Evolutionary conservation across 1,140 invertebrate species (phyloP).

Genomic region (Pararge aegeria): DNA sequence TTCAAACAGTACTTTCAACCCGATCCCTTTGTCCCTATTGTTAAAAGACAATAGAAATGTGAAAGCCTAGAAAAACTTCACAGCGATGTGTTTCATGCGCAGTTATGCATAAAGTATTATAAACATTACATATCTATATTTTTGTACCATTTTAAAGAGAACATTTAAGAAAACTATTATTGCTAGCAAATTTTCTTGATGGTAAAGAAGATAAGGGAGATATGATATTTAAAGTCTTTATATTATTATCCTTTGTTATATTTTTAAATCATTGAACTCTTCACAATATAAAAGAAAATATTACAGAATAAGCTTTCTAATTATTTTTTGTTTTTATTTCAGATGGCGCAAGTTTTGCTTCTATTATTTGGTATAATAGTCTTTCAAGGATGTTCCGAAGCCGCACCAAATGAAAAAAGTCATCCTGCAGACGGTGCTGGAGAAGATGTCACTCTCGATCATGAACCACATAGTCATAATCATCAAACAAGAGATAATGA

Average conservation of each 20-base stretch:
- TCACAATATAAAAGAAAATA: not conserved
- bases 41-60: conserved; percentile 21
- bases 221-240: no score
- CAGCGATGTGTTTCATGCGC: conserved; percentile 1
- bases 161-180: no score
- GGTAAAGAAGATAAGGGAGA: no score
- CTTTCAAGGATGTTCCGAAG: conserved; percentile 14
- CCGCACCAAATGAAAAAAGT: conserved; percentile 20
- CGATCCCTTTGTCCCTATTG: conserved; percentile 16
- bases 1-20: conserved; percentile 17
- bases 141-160: no score
- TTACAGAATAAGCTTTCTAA: not conserved
- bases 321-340: conserved; percentile 20
- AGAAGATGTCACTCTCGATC: conserved; percentile 19
- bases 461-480: conserved; percentile 7
- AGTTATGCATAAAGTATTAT: not conserved
- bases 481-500: conserved; percentile 22
- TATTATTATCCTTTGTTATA: no score
- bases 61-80: conserved; percentile 23
- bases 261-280: no score
- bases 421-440: not conserved
- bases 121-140: not conserved
- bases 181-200: no score
- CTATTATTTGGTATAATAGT: conserved; percentile 13
- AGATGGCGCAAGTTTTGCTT: conserved; percentile 26